Evolutionary conservation across 2,113 vertebrate genomes (phyloP).

Genomic region (Emydocephalus ijimae): DNA sequence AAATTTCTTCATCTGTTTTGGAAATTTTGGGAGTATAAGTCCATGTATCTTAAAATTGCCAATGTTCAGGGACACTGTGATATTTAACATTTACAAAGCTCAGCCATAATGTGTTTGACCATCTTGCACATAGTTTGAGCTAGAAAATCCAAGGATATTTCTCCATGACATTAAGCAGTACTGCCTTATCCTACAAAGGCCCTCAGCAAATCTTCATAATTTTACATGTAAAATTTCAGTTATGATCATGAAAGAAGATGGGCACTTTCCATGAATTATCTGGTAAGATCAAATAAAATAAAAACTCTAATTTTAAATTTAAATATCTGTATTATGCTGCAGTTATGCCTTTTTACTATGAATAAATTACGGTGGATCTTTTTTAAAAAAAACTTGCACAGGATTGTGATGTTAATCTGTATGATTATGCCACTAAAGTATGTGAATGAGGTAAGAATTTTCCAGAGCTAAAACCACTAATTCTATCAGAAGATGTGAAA

Average conservation of each 20-base stretch:
- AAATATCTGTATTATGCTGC: background rate
- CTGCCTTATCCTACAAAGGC: background rate
- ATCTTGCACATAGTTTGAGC: background rate
- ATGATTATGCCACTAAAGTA: background rate
- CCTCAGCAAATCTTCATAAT: background rate
- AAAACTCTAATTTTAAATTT: background rate
- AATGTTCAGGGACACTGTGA: background rate
- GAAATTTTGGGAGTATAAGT: background rate
- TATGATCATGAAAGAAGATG: background rate
- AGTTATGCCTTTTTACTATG: background rate
- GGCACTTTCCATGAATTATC: background rate
- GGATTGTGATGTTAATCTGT: background rate
- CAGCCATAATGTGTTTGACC: background rate
- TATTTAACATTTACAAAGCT: background rate
- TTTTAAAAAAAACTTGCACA: background rate
- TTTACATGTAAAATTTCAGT: background rate
- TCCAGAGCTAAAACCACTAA: background rate
- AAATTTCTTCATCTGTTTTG: background rate
- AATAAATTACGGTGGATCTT: background rate
- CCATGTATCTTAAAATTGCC: background rate
- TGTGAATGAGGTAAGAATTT: background rate
- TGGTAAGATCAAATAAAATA: background rate
- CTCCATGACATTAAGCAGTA: background rate
- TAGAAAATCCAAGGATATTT: background rate
- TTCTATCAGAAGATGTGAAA: too few relatives aligned